Conservation (phyloP, 2,888 invertebrate genomes). For the Sesamia inferens region DNA sequence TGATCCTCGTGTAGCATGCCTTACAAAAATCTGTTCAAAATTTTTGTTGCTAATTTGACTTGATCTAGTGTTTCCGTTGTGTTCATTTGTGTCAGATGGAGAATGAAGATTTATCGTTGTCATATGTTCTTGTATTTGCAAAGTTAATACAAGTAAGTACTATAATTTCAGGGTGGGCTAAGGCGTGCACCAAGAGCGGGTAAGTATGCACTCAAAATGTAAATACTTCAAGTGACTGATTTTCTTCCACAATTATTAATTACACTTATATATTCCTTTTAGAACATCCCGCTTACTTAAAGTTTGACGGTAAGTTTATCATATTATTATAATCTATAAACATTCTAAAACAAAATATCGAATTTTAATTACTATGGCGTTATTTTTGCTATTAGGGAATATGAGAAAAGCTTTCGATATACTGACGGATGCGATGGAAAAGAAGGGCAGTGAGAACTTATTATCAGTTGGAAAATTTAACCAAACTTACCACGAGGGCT, state of each 20-base stretch:
- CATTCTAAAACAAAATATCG: background rate
- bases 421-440: conserved; percentile 77
- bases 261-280: conserved; percentile 58
- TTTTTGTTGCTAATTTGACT: conserved; percentile 3
- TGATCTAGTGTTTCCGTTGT: conserved; percentile 58
- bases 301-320: conserved; percentile 74
- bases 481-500: conserved; percentile 75
- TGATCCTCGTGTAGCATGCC: conserved; percentile 6
- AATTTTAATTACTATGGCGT: background rate
- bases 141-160: background rate
- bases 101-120: conserved; percentile 78
- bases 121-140: background rate
- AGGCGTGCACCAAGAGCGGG: background rate
- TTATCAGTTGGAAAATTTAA: conserved; percentile 76
- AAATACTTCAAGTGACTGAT: background rate
- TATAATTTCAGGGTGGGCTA: conserved; percentile 70
- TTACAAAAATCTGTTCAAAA: background rate
- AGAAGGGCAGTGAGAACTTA: conserved; percentile 73
- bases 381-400: conserved; percentile 68
- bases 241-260: background rate
- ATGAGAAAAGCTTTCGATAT: conserved; percentile 80
- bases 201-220: conserved; percentile 12
- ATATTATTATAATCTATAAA: background rate
- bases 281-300: conserved; percentile 77
- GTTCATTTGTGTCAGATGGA: conserved; percentile 84